Evolutionary conservation across 2,888 invertebrate genomes (phyloP).

Genomic region (Fragum fragum): DNA sequence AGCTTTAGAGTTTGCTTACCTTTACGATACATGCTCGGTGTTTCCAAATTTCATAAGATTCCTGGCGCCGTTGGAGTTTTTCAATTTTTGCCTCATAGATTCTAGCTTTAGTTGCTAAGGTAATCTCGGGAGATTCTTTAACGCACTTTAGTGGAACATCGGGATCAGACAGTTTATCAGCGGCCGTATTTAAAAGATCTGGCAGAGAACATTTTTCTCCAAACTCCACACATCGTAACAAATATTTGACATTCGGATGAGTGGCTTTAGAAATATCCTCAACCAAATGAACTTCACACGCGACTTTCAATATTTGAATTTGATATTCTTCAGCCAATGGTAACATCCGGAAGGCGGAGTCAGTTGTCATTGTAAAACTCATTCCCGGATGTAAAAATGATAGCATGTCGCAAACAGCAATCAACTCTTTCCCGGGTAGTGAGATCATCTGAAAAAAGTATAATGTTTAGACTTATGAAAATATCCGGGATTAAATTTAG

Average conservation of each 20-base stretch:
- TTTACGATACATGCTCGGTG: constrained; percentile 55
- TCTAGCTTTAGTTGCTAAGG: constrained; percentile 56
- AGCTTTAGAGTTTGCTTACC: too few species aligned
- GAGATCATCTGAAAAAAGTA: constrained; percentile 41
- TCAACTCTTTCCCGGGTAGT: constrained; percentile 64
- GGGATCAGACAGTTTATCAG: constrained; percentile 35
- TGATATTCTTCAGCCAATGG: constrained; percentile 73
- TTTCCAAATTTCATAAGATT: constrained; percentile 50
- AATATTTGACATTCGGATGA: constrained; percentile 52
- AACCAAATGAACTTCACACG: constrained; percentile 67
- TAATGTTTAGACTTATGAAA: too few species aligned
- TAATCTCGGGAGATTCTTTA: constrained; percentile 47
- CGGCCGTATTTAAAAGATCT: constrained; percentile 39
- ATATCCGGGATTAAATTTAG: too few species aligned
- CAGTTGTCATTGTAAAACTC: constrained; percentile 53
- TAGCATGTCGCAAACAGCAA: constrained; percentile 63
- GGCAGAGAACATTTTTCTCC: constrained; percentile 59
- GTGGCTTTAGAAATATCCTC: constrained; percentile 37
- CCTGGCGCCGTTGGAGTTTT: constrained; percentile 59
- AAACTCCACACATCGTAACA: constrained; percentile 56
- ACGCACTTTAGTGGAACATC: constrained; percentile 45
- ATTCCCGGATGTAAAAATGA: constrained; percentile 68
- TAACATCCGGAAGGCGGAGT: constrained; percentile 61
- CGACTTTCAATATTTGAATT: constrained; percentile 63
- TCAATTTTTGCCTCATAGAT: constrained; percentile 62